Evolutionary conservation across 2,888 invertebrate species (phyloP), one percentile per base, ranked within the genome.

Genomic region (Cancer borealis): DNA sequence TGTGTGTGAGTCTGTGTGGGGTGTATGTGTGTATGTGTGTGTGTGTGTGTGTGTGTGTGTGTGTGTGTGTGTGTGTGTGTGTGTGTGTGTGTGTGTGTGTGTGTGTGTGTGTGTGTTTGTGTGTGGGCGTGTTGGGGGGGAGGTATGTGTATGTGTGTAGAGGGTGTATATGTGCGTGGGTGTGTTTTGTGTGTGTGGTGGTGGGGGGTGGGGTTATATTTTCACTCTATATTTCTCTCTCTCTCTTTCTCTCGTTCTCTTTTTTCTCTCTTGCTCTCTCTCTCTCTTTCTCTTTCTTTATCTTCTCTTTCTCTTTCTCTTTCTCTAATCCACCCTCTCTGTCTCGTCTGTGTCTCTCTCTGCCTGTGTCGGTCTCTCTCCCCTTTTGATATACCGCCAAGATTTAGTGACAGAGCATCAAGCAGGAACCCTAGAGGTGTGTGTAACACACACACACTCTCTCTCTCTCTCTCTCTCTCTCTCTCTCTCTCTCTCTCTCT

Each of bases 351-450:
- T n/a, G n/a, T 66, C 66, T 66, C 21, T 66, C 66, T 2, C n/a
- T 66, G 66, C n/a, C 66, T 21, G 66, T n/a, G 66, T 66, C n/a
- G 17, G 66, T 66, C 66, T 66, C 66, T 14, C 66, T 66, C 49
- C n/a, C n/a, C 66, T n/a, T 66, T 66, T 66, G 66, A 66, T 66
- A n/a, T n/a, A 66, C 66, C 66, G 66, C 66, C 66, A 66, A 66
- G 66, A 66, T 66, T 66, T 66, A 66, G 66, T 66, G 66, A 66
- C 66, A 17, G 66, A 66, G 66, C 66, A 66, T n/a, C n/a, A 6
- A 66, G 6, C 66, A 66, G 66, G 66, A 66, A 66, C n/a, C 21
- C 21, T 3, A n/a, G n/a, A 66, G 66, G 17, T 54, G 8, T 54
- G 66, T 17, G 66, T 6, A n/a, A 5, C 3, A 6, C 6, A n/a